Evolutionary conservation across 1,140 invertebrate species (phyloP).

Genomic region (Copidosoma floridanum): DNA sequence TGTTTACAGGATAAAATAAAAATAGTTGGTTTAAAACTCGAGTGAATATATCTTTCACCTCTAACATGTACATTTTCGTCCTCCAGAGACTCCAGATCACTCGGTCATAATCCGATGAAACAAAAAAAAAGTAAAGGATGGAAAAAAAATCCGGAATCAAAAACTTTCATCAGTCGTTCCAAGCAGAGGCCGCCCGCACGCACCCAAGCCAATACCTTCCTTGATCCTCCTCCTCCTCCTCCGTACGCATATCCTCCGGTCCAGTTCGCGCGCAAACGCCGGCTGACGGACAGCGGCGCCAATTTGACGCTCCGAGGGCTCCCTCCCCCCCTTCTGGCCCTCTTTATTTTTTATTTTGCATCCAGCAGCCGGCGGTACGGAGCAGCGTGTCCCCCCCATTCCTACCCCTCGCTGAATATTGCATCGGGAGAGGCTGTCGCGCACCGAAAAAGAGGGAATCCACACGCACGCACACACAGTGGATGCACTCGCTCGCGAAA

Average conservation of each 20-base stretch:
- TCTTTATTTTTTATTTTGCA: constrained; percentile 20
- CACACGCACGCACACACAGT: too few species aligned
- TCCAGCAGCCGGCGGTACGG: constrained; percentile 19
- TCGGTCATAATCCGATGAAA: constrained; percentile 23
- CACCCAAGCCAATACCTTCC: neutral
- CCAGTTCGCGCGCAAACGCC: constrained; percentile 40
- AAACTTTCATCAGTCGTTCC: neutral
- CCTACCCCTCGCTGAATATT: constrained; percentile 54
- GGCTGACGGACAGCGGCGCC: constrained; percentile 57
- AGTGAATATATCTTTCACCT: too few species aligned
- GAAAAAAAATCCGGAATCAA: too few species aligned
- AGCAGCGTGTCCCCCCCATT: too few species aligned
- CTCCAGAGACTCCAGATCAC: constrained; percentile 19
- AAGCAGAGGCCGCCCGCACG: neutral
- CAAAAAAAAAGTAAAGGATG: constrained; percentile 4
- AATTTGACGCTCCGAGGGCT: constrained; percentile 55
- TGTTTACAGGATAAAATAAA: too few species aligned
- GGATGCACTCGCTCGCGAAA: constrained; percentile 12
- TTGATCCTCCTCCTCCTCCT: neutral
- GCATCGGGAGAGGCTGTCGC: constrained; percentile 50
- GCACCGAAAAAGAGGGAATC: constrained; percentile 27
- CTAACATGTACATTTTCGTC: too few species aligned
- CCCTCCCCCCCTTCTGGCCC: constrained; percentile 28
- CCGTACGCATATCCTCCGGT: too few species aligned
- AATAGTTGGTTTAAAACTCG: too few species aligned